These are phyloP conservation scores for Thymallus thymallus DNA, from an alignment of 2,113 vertebrate species.

Conservation along the genomic window DNA sequence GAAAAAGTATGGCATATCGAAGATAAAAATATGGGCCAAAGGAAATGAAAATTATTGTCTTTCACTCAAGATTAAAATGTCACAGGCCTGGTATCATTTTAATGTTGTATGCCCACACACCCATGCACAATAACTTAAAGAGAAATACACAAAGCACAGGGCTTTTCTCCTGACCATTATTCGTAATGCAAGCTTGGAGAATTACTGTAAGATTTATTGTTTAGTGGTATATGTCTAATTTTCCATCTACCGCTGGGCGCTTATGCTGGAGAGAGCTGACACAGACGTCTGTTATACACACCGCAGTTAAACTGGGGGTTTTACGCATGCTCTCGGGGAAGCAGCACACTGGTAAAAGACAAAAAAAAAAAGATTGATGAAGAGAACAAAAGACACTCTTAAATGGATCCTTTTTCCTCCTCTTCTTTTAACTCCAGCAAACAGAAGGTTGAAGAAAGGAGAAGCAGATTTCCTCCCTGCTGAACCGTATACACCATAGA, in stretches of 20 bases:
- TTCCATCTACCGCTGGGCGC: conserved; percentile 75
- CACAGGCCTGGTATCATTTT: conserved; percentile 70
- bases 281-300: conserved; percentile 72
- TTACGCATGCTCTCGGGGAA: conserved; percentile 63
- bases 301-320: conserved; percentile 70
- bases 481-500: not conserved
- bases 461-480: conserved; percentile 14
- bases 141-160: conserved; percentile 64
- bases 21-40: conserved; percentile 48
- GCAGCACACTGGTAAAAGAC: conserved; percentile 59
- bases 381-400: conserved; percentile 70
- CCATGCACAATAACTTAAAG: conserved; percentile 38
- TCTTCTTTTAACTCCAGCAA: conserved; percentile 19
- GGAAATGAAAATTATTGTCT: conserved; percentile 74
- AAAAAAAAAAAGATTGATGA: conserved; percentile 62
- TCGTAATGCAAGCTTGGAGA: conserved; percentile 71
- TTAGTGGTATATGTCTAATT: conserved; percentile 75
- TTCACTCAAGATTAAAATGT: conserved; percentile 62
- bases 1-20: conserved; percentile 71
- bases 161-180: conserved; percentile 64
- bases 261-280: conserved; percentile 70
- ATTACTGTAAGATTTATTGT: conserved; percentile 82
- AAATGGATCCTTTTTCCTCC: too few relatives aligned
- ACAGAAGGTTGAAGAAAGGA: conserved; percentile 24
- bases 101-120: conserved; percentile 47